These are phyloP conservation scores for Myrmecobius fasciatus DNA, from an alignment of 2,113 vertebrate genomes.

Conservation along the genomic window DNA sequence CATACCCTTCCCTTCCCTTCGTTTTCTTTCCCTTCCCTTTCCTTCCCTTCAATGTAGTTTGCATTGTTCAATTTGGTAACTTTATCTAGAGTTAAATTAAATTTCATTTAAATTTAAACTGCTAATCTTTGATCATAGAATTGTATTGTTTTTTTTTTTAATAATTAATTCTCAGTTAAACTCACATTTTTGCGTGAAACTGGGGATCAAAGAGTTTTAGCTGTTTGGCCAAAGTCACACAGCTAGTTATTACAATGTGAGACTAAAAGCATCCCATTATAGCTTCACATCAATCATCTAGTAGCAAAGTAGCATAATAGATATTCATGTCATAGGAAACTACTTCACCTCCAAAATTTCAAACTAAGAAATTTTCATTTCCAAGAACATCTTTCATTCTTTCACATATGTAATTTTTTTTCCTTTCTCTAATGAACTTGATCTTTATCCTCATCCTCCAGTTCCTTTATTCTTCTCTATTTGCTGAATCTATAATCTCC, in stretches of 20 bases:
- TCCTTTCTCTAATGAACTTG: neutral
- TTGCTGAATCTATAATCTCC: neutral
- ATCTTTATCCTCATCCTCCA: neutral
- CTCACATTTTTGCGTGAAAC: conserved; percentile 32
- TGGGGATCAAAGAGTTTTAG: conserved; percentile 24
- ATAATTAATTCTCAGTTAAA: neutral
- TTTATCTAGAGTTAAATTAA: neutral
- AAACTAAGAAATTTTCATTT: neutral
- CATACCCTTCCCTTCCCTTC: neutral
- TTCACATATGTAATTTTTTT: neutral
- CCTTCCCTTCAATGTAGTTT: neutral
- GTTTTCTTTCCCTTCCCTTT: neutral
- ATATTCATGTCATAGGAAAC: neutral
- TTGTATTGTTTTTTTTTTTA: neutral
- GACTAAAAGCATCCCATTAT: neutral
- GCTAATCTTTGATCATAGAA: neutral
- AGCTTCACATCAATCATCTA: neutral
- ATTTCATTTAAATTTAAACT: neutral
- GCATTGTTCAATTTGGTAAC: neutral
- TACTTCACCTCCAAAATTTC: neutral
- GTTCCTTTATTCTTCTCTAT: neutral
- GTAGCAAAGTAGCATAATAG: neutral
- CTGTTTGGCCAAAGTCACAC: neutral
- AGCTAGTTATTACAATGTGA: neutral
- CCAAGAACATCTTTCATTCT: neutral